phyloP scores from a whole-genome alignment of 2,888 invertebrate genomes.

The Drosophila nr. medialis region DNA sequence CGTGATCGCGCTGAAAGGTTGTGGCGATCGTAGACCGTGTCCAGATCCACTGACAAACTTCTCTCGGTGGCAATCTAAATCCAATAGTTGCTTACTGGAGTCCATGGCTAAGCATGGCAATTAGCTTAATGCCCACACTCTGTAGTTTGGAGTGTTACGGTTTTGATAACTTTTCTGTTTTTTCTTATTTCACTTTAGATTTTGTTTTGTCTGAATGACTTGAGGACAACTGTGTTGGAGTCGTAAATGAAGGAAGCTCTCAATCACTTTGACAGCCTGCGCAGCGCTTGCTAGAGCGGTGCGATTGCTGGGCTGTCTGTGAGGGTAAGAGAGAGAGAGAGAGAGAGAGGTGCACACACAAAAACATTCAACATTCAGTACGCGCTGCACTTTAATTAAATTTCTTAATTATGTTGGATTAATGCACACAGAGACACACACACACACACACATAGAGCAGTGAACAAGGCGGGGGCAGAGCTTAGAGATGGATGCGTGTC shows the following conservation, averaged over 20 bases:
- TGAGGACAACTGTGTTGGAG: neutral
- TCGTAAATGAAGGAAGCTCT: neutral
- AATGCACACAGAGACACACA: constrained; percentile 51
- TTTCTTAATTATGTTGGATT: constrained; percentile 79
- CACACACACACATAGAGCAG: constrained; percentile 27
- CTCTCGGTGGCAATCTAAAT: neutral
- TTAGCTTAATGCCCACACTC: neutral
- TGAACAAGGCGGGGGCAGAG: neutral
- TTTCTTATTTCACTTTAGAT: neutral
- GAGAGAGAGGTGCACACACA: constrained; percentile 6
- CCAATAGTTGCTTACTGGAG: neutral
- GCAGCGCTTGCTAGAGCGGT: neutral
- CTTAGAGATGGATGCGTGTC: constrained; percentile 4
- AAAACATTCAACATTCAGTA: constrained; percentile 65
- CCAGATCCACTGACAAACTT: neutral
- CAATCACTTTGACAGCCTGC: constrained; percentile 11
- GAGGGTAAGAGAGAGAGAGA: neutral
- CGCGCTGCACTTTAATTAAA: constrained; percentile 79
- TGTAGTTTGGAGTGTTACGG: neutral
- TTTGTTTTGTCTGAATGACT: constrained; percentile 3
- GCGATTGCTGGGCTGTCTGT: no score
- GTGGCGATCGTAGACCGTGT: neutral
- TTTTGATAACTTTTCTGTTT: neutral
- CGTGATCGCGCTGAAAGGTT: neutral
- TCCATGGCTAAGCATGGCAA: neutral